phyloP scores from a whole-genome alignment of 2,113 vertebrate genomes.

The Circaetus cinerascens region DNA sequence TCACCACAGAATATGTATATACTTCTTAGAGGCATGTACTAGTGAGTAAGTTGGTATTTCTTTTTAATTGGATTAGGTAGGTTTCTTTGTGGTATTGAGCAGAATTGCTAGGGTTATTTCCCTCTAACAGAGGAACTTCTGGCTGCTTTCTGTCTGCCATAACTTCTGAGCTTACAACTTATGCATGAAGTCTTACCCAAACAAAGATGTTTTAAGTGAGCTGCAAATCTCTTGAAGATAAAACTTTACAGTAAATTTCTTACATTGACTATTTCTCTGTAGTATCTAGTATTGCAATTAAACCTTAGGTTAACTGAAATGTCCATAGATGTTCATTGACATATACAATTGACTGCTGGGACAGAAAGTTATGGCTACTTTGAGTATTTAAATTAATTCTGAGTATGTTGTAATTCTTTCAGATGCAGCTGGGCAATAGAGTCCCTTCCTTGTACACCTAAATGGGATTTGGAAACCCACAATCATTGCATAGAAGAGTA shows the following conservation, averaged over 20 bases:
- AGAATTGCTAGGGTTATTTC: background rate
- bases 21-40: background rate
- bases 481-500: background rate
- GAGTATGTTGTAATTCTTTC: background rate
- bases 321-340: background rate
- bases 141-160: background rate
- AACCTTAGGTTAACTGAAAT: background rate
- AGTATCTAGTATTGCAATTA: background rate
- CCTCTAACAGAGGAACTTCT: background rate
- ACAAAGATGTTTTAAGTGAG: background rate
- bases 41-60: background rate
- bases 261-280: background rate
- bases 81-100: background rate
- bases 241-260: background rate
- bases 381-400: background rate
- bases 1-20: background rate
- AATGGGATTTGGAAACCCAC: background rate
- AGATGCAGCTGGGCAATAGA: background rate
- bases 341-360: background rate
- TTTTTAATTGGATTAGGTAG: background rate
- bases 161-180: background rate
- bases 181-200: background rate
- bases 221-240: background rate
- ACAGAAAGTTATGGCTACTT: background rate
- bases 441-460: background rate